Base-by-base conservation (phyloP, 2,113 vertebrate genomes). In the Phasianus colchicus region DNA sequence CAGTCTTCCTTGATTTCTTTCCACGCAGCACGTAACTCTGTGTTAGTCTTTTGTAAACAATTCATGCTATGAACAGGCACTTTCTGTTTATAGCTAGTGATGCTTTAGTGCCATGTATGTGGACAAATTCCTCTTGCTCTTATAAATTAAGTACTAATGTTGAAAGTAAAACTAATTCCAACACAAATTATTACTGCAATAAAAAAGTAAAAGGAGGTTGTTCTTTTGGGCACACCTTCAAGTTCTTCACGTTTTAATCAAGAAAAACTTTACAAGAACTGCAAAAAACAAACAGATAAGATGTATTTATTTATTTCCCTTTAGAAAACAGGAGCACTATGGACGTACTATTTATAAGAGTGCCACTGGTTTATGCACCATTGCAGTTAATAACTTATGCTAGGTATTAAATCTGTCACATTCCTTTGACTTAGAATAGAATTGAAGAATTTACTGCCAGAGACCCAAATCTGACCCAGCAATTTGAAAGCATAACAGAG, bases 381-480 rank as follows among this genome's bases (percentile, higher is more conserved):
- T 95, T 97, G 88, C 98, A 98, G 97, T 96, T 98, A 98, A 98
- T 98, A 98, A 98, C 94, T 98, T 98, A 98, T 88, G 96, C 91
- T 80, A 90, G 94, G 97, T 97, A 98, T 98, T 98, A 98, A 97
- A 98, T 97, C 95, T 98, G 98, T 98, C 98, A 98, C 97, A 98
- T 98, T 98, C 98, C 97, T 98, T 97, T 97, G 96, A 96, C 96
- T 96, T 95, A 73, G 90, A 91, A 86, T 72, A 97, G 77, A 94
- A 94, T 83, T 97, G 97, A 98, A 97, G 90, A 98, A 98, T 98
- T 98, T 98, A 97, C 75, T 96, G 82, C 73, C 86, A 84, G 96
- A 97, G 97, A 97, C 98, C 95, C 85, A 97, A 96, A 96, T 97
- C 93, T 97, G 97, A 98, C 97, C 96, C 95, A 96, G 96, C 91